A percentile compares a stretch with the other conserved stretches of the same genome.
Evolutionary conservation across 2,888 invertebrate species (phyloP).

Genomic region (Epinotia demarniana): DNA sequence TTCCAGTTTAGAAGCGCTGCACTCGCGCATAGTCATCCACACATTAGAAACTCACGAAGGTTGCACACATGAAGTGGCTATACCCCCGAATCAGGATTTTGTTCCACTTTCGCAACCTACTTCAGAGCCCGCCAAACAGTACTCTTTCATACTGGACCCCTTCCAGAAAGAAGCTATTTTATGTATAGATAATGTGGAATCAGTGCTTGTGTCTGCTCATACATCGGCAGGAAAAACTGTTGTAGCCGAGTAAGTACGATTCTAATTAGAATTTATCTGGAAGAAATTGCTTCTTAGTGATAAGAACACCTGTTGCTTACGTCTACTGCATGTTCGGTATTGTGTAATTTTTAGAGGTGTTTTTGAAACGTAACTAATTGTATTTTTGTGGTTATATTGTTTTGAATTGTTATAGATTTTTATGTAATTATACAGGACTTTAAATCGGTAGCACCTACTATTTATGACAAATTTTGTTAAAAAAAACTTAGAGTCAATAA

Average conservation of each 20-base stretch:
- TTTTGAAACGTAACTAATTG: no score
- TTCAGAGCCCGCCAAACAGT: slow-evolving; percentile 94
- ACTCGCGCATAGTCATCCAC: slow-evolving; percentile 93
- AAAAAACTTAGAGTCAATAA: not conserved
- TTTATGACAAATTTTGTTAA: not conserved
- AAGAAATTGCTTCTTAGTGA: no score
- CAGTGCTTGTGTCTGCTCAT: slow-evolving; percentile 99
- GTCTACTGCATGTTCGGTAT: not conserved
- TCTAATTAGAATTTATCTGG: slow-evolving; percentile 7
- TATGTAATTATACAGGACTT: no score
- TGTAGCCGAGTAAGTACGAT: slow-evolving; percentile 94
- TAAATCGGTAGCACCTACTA: not conserved
- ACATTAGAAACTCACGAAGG: slow-evolving; percentile 95
- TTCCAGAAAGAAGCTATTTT: slow-evolving; percentile 98
- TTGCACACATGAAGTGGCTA: slow-evolving; percentile 98
- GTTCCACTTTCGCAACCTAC: slow-evolving; percentile 83
- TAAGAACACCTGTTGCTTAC: no score
- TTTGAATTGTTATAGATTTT: no score
- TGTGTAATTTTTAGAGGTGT: no score
- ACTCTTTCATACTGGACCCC: slow-evolving; percentile 97
- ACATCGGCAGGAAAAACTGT: slow-evolving; percentile 99
- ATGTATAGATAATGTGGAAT: slow-evolving; percentile 99
- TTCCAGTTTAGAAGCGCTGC: slow-evolving; percentile 89
- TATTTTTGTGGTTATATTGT: no score
- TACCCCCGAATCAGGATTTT: slow-evolving; percentile 94